Evolutionary conservation across 1,140 invertebrate genomes (phyloP).

Genomic region (Anastrepha ludens): DNA sequence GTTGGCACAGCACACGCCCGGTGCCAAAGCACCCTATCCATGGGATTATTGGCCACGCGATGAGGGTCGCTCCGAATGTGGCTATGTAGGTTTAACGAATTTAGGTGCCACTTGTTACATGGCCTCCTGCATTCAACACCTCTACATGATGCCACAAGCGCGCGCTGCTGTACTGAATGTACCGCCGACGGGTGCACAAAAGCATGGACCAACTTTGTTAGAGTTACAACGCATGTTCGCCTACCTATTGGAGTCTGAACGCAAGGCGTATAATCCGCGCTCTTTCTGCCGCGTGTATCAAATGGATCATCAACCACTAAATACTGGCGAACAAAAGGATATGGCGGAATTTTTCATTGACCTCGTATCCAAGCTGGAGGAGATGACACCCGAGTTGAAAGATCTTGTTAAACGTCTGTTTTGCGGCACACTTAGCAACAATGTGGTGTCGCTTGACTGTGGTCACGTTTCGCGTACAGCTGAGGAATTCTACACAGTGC

Average conservation of each 20-base stretch:
- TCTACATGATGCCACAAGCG: constrained; percentile 97
- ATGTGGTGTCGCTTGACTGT: constrained; percentile 95
- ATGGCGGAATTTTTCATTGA: constrained; percentile 99
- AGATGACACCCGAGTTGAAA: constrained; percentile 95
- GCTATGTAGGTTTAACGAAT: constrained; percentile 95
- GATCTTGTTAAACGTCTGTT: constrained; percentile 93
- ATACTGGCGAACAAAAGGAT: constrained; percentile 97
- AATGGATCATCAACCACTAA: constrained; percentile 96
- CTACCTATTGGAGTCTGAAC: constrained; percentile 93
- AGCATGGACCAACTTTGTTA: constrained; percentile 87
- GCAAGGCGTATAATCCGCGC: constrained; percentile 95
- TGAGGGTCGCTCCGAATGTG: constrained; percentile 93
- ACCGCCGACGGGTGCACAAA: constrained; percentile 78
- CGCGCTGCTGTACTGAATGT: constrained; percentile 85
- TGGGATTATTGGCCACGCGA: constrained; percentile 99
- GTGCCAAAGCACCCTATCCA: constrained; percentile 88
- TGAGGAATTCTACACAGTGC: constrained; percentile 96
- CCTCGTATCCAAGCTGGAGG: constrained; percentile 95
- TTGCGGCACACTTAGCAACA: constrained; percentile 94
- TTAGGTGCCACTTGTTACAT: constrained; percentile 97
- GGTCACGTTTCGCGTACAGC: constrained; percentile 93
- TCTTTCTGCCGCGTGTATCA: constrained; percentile 97
- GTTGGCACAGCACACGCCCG: constrained; percentile 89
- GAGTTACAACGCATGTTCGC: constrained; percentile 97
- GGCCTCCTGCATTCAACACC: constrained; percentile 96